Base-by-base conservation (phyloP, 2,888 invertebrate species). In the Melipona beecheii region DNA sequence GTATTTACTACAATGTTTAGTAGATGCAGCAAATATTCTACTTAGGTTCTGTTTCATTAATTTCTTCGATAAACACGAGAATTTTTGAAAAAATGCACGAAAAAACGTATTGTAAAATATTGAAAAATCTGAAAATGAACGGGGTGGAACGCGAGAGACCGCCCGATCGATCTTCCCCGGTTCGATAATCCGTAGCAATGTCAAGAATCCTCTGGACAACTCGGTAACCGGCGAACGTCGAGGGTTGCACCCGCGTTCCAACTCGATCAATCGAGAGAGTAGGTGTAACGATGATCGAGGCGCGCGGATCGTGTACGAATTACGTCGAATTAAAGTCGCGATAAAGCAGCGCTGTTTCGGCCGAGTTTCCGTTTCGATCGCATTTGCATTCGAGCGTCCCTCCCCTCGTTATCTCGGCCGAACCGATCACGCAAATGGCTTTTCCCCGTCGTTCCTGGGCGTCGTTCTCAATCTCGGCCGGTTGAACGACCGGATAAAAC, bases 381-480 rank as follows among this genome's bases (percentile, higher is more conserved):
- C 80, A 86, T 86, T 86, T 86, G 86, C 86, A 86, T 86, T 43
- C 43, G 86, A 82, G 58, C 82, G 85, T 74, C 77, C 72, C 81
- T 58, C 72, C 81, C 68, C 86, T 86, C 86, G 86, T 86, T 86
- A 86, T 86, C 86, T 86, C 78, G 79, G 58, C 27, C 72, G 77
- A 78, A 69, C 83, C 86, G 86, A 86, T 86, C 86, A 86, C 83
- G 86, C 86, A 72, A 86, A 86, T 86, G 83, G 86, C 69, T 75
- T 83, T 75, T 83, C 80, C 50, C 17, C 73, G 65, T 56, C 80
- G 69, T 73, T 73, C 31, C 73, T 17, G 17, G 17, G 5, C 31
- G 50, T 31, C 70, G 70, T 80, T 72, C 79, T 64, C 81, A 24
- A 81, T 86, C 83, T 78, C 69, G 65, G 64, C 24, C 60, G 71